These are phyloP conservation scores for Eumerus sabulonum DNA, from an alignment of 2,888 invertebrate species.

Conservation along the genomic window DNA sequence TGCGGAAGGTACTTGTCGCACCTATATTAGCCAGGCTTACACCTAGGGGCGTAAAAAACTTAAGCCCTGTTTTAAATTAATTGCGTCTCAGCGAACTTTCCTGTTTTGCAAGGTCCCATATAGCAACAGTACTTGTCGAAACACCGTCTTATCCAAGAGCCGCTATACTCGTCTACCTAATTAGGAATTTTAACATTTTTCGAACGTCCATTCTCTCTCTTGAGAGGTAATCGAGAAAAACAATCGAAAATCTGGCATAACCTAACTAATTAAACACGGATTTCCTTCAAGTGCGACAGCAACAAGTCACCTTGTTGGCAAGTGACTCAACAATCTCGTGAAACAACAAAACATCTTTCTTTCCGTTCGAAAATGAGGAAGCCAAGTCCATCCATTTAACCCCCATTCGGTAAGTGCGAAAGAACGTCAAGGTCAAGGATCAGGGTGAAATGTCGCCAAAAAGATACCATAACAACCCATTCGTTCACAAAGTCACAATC, in stretches of 20 bases:
- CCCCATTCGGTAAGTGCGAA: no score
- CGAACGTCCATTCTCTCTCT: no score
- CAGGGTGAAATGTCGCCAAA: constrained; percentile 40
- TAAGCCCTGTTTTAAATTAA: no score
- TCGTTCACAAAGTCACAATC: constrained; percentile 21
- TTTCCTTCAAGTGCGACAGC: constrained; percentile 5
- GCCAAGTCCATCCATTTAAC: neutral
- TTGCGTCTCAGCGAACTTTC: no score
- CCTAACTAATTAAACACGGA: neutral
- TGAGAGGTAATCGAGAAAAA: no score
- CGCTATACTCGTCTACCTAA: constrained; percentile 11
- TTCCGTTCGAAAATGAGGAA: neutral
- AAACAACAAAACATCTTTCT: constrained; percentile 11
- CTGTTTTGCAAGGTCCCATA: no score
- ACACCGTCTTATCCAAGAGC: no score
- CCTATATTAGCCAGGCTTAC: no score
- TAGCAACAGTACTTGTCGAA: no score
- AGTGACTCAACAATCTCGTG: constrained; percentile 8
- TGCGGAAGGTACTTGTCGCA: no score
- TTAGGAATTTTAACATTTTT: constrained; percentile 1
- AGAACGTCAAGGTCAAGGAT: constrained; percentile 59
- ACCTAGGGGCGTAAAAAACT: no score
- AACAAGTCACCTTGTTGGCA: constrained; percentile 19
- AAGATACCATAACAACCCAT: constrained; percentile 47
- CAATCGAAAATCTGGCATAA: no score